Evolutionary conservation across 2,888 invertebrate genomes (phyloP).

Genomic region (Caenorhabditis panamensis): DNA sequence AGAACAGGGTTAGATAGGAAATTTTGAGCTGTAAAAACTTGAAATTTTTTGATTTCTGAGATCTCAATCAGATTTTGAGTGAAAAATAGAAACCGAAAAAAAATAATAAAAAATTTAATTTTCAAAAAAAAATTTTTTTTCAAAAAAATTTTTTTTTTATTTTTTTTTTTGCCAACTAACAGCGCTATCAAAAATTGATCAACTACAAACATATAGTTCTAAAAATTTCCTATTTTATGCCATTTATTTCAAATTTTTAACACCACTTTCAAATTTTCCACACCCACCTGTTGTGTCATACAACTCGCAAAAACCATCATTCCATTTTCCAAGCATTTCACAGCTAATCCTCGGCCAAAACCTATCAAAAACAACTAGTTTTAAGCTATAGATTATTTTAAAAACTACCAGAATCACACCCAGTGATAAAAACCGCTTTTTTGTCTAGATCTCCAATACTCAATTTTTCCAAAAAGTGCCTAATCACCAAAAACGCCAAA

Average conservation of each 20-base stretch:
- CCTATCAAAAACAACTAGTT: slow-evolving; percentile 63
- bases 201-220: too few relatives aligned
- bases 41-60: too few relatives aligned
- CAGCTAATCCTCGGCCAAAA: slow-evolving; percentile 72
- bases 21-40: too few relatives aligned
- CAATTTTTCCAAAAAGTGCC: slow-evolving; percentile 55
- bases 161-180: neutral
- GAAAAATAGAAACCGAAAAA: neutral
- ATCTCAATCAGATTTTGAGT: too few relatives aligned
- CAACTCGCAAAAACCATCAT: slow-evolving; percentile 78
- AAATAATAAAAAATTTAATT: neutral
- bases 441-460: slow-evolving; percentile 56
- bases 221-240: too few relatives aligned
- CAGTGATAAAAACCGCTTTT: slow-evolving; percentile 72
- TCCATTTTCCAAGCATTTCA: slow-evolving; percentile 69
- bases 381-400: neutral
- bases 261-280: too few relatives aligned
- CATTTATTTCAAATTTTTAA: too few relatives aligned
- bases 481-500: slow-evolving; percentile 27
- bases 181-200: too few relatives aligned
- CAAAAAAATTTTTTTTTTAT: neutral
- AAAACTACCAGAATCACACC: slow-evolving; percentile 70
- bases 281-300: slow-evolving; percentile 71
- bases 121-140: too few relatives aligned
- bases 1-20: too few relatives aligned